phyloP scores from a whole-genome alignment of 2,888 invertebrate genomes.

The Amphipoea oculea region DNA sequence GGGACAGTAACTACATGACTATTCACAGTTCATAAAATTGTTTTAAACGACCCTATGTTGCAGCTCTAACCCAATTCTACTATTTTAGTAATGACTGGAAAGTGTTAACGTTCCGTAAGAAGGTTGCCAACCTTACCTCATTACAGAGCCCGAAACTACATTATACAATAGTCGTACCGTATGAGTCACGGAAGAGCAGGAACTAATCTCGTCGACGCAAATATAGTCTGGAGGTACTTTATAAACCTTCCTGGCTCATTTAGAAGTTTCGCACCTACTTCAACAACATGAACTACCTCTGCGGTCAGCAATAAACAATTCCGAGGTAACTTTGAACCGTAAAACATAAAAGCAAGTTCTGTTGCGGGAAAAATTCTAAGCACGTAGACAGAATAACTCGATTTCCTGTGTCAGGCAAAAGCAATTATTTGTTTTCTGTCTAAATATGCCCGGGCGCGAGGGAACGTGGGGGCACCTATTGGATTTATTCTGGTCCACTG shows the following conservation, averaged over 20 bases:
- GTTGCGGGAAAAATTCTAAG: conserved; percentile 64
- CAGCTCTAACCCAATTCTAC: conserved; percentile 7
- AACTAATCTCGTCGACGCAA: conserved; percentile 63
- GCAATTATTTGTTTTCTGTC: conserved; percentile 78
- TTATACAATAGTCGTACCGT: conserved; percentile 32
- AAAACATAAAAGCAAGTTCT: conserved; percentile 53
- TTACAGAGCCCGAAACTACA: conserved; percentile 36
- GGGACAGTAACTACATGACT: conserved; percentile 25
- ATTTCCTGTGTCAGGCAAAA: conserved; percentile 75
- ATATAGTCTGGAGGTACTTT: conserved; percentile 66
- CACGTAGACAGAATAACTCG: conserved; percentile 76
- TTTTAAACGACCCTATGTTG: conserved; percentile 20
- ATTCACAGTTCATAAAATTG: conserved; percentile 40
- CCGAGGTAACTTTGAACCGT: conserved; percentile 52
- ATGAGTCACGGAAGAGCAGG: conserved; percentile 41
- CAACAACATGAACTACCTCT: conserved; percentile 58
- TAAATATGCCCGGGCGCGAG: conserved; percentile 68
- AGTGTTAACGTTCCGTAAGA: conserved; percentile 20
- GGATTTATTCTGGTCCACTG: conserved; percentile 70
- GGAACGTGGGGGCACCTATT: conserved; percentile 65
- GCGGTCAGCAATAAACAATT: conserved; percentile 60
- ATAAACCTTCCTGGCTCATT: conserved; percentile 72
- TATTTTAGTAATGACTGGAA: conserved; percentile 33
- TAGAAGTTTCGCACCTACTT: conserved; percentile 74
- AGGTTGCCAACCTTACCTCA: conserved; percentile 33